Conservation (phyloP, 2,797 vertebrate species). For the Neosilurus mollespiculum region DNA sequence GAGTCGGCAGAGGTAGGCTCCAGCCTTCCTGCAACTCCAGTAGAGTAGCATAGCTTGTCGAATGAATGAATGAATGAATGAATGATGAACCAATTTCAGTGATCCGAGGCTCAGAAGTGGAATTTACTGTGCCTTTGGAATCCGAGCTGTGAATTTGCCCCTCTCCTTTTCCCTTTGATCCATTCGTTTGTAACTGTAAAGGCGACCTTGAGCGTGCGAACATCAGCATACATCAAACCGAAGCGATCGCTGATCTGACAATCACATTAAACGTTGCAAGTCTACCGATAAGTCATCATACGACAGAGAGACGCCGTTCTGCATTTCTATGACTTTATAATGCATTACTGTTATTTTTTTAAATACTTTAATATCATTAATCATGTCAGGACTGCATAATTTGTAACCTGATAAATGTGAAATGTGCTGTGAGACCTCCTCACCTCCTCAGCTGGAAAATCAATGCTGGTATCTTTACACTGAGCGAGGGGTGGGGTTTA, state of each 20-base stretch:
- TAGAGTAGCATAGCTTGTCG: too few relatives aligned
- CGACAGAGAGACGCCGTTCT: background rate
- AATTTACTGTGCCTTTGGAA: background rate
- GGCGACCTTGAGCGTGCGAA: background rate
- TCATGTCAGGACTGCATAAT: background rate
- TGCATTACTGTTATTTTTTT: background rate
- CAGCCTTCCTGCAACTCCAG: too few relatives aligned
- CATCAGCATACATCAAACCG: background rate
- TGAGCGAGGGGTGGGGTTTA: background rate
- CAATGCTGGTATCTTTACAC: constrained; percentile 26
- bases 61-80: too few relatives aligned
- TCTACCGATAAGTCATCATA: background rate
- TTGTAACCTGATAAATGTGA: constrained; percentile 1
- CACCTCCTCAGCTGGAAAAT: constrained; percentile 6
- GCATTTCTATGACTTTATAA: background rate
- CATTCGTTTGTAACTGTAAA: background rate
- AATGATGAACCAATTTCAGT: too few relatives aligned
- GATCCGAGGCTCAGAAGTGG: too few relatives aligned
- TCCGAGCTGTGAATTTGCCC: background rate
- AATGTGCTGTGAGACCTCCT: constrained; percentile 8
- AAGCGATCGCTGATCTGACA: background rate
- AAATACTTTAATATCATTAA: background rate
- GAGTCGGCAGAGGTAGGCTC: too few relatives aligned
- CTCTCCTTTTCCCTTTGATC: background rate
- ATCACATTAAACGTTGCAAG: background rate